Evolutionary conservation across 2,888 invertebrate species (phyloP).

Genomic region (Hartigia nigra): DNA sequence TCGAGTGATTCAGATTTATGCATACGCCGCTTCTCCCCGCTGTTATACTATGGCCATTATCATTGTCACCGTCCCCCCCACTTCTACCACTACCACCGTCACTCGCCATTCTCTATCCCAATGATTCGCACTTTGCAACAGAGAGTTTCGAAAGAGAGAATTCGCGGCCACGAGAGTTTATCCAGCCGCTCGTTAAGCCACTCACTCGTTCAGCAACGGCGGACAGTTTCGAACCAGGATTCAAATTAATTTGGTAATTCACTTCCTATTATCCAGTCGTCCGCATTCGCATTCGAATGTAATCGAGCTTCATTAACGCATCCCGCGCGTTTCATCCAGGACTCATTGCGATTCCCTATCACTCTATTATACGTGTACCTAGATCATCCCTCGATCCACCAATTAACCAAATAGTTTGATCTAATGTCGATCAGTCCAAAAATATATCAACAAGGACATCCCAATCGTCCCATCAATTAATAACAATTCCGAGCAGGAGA

Average conservation of each 20-base stretch:
- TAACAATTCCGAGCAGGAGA: constrained; percentile 68
- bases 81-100: neutral
- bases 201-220: neutral
- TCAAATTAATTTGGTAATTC: neutral
- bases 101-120: neutral
- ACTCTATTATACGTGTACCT: neutral
- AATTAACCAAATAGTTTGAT: neutral
- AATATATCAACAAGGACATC: neutral
- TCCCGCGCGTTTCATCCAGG: neutral
- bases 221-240: neutral
- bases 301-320: neutral
- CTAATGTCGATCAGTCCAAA: neutral
- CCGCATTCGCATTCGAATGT: neutral
- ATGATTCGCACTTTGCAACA: neutral
- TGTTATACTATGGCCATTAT: neutral
- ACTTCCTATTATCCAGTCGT: neutral
- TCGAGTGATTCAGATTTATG: neutral
- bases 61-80: neutral
- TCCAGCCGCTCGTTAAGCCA: constrained; percentile 12
- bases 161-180: neutral
- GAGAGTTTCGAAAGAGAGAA: neutral
- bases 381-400: neutral
- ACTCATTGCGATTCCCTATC: neutral
- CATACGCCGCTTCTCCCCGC: neutral
- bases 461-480: neutral